Percentiles rank a stretch among this genome's conserved stretches.
phyloP scores from a whole-genome alignment of 2,113 vertebrate species.

The Ictalurus punctatus region DNA sequence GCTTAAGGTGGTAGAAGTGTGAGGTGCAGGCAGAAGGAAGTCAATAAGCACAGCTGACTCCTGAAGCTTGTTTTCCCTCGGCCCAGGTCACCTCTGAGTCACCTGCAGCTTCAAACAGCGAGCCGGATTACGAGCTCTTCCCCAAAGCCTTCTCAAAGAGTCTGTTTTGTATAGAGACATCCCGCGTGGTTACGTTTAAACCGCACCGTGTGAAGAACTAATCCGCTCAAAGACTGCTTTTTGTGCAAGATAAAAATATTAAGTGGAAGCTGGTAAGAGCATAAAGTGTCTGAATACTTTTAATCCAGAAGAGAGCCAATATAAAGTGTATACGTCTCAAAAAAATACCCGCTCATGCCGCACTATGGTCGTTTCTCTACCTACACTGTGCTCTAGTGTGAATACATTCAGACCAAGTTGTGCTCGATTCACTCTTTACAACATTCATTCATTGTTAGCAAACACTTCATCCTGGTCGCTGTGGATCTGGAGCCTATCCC shows the following conservation, averaged over 20 bases:
- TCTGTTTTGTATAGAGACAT: conserved; percentile 22
- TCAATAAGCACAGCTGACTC: conserved; percentile 41
- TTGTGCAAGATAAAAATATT: conserved; percentile 16
- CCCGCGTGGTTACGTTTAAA: not conserved
- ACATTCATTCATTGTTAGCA: not conserved
- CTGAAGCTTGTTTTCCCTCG: not conserved
- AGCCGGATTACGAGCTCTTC: conserved; percentile 28
- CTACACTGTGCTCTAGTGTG: not conserved
- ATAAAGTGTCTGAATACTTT: not conserved
- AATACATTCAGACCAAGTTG: not conserved
- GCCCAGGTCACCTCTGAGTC: conserved; percentile 31
- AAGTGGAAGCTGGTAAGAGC: not conserved
- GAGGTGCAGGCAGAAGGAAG: conserved; percentile 28
- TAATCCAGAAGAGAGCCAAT: not conserved
- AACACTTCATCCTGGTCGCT: not conserved
- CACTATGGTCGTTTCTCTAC: not conserved
- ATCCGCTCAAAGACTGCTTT: conserved; percentile 7
- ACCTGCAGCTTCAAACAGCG: not conserved
- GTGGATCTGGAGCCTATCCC: not conserved
- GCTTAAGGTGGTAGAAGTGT: conserved; percentile 30
- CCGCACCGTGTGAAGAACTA: conserved; percentile 9
- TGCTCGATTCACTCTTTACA: not conserved
- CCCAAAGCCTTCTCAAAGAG: conserved; percentile 7
- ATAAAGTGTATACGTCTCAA: not conserved
- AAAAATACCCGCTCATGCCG: not conserved